Percentiles rank a stretch among this genome's conserved stretches.
phyloP scores from a whole-genome alignment of 2,888 invertebrate species.

The Oligia fasciuncula region DNA sequence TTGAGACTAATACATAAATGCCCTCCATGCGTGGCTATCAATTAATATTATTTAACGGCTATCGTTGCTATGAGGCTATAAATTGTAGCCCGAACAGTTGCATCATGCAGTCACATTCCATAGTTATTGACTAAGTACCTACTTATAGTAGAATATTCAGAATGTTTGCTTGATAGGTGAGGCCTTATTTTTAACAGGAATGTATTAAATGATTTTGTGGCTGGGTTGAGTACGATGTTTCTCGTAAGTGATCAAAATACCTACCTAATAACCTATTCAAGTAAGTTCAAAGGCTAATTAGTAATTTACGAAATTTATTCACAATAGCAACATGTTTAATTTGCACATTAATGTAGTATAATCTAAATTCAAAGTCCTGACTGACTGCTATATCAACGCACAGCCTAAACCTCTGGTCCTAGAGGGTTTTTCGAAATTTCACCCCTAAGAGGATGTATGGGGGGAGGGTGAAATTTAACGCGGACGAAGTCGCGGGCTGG shows the following conservation, averaged over 20 bases:
- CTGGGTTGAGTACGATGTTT: background rate
- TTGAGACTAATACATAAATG: conserved; percentile 43
- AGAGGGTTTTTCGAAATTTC: no score
- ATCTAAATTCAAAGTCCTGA: background rate
- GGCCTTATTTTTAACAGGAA: background rate
- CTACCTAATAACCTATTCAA: background rate
- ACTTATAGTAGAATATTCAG: background rate
- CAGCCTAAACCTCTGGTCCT: no score
- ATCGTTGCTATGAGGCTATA: conserved; percentile 8
- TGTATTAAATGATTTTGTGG: background rate
- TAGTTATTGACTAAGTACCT: background rate
- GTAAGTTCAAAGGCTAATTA: no score
- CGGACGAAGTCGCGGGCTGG: no score
- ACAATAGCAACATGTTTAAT: background rate
- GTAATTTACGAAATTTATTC: background rate
- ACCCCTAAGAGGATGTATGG: no score
- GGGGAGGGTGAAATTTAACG: no score
- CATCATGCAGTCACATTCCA: conserved; percentile 29
- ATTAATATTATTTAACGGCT: conserved; percentile 40
- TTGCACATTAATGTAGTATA: background rate
- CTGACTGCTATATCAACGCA: no score
- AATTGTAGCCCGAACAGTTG: conserved; percentile 19
- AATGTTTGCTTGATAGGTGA: background rate
- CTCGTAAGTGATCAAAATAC: no score
- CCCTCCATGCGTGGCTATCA: conserved; percentile 30